Conservation (phyloP, 2,113 vertebrate species). For the Gyps fulvus region DNA sequence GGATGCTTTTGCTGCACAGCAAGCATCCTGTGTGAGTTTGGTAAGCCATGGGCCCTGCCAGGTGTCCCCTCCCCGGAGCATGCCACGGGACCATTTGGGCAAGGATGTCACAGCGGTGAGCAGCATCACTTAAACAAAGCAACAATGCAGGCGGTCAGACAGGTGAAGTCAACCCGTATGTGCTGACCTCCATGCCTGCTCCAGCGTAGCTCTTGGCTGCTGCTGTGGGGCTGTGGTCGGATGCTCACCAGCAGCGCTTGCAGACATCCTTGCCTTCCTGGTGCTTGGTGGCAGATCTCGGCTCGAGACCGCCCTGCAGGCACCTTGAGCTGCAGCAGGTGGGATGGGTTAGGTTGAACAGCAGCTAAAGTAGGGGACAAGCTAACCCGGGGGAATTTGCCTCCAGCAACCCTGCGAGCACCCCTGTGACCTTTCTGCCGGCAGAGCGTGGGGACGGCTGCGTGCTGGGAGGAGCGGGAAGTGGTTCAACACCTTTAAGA, state of each 20-base stretch:
- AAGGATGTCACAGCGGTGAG: neutral
- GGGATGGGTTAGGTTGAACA: neutral
- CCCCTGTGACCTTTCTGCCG: neutral
- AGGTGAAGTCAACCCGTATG: neutral
- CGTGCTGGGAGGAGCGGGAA: neutral
- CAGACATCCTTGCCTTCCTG: neutral
- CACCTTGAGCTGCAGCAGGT: neutral
- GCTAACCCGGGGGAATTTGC: neutral
- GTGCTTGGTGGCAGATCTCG: neutral
- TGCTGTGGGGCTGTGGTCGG: fast-evolving
- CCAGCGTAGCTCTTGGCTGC: neutral
- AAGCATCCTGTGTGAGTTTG: neutral
- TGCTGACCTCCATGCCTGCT: neutral
- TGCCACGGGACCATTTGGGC: neutral
- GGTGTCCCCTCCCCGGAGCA: neutral
- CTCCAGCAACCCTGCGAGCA: neutral
- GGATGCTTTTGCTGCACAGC: neutral
- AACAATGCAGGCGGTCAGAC: fast-evolving
- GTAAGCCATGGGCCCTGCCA: neutral
- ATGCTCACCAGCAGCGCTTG: neutral
- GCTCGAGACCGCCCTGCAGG: neutral
- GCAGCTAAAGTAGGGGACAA: neutral
- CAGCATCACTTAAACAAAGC: neutral
- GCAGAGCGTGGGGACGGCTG: neutral
- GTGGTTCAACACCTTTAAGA: neutral